Evolutionary conservation across 2,888 invertebrate species (phyloP).

Genomic region (Hermaeophaga mercurialis): DNA sequence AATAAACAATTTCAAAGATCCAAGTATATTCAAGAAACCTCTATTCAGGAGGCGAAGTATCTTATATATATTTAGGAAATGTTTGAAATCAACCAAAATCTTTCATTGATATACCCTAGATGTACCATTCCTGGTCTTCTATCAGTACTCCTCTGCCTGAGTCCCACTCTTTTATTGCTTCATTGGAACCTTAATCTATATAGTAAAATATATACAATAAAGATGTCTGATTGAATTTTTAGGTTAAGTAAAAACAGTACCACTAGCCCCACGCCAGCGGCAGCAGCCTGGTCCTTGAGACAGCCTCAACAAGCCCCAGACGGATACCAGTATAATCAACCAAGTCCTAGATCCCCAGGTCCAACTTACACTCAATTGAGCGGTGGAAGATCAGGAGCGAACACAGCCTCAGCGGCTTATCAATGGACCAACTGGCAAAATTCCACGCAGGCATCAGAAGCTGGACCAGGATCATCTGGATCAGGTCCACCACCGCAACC

Average conservation of each 20-base stretch:
- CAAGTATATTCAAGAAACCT: no score
- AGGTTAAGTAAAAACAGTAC: slow-evolving; percentile 70
- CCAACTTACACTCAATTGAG: slow-evolving; percentile 82
- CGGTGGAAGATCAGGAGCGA: slow-evolving; percentile 59
- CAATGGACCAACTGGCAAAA: slow-evolving; percentile 56
- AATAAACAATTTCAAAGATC: no score
- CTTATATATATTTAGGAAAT: no score
- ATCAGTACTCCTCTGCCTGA: no score
- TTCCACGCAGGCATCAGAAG: slow-evolving; percentile 52
- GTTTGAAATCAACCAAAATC: no score
- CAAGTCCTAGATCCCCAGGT: slow-evolving; percentile 82
- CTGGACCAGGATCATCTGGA: slow-evolving; percentile 59
- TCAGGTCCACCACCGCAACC: slow-evolving; percentile 68
- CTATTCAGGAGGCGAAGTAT: no score
- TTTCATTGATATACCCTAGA: no score
- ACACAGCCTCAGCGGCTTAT: slow-evolving; percentile 48
- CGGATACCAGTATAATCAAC: slow-evolving; percentile 67
- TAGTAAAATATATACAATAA: no score
- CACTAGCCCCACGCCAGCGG: slow-evolving; percentile 74
- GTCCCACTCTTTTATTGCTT: no score
- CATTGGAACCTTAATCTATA: no score
- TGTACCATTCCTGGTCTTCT: no score
- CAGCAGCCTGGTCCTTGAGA: slow-evolving; percentile 68
- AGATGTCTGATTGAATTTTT: not conserved
- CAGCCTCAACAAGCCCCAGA: slow-evolving; percentile 70